Evolutionary conservation across 2,797 vertebrate genomes (phyloP), one percentile per base, ranked within the genome.

Genomic region (Gobio occitaniae): DNA sequence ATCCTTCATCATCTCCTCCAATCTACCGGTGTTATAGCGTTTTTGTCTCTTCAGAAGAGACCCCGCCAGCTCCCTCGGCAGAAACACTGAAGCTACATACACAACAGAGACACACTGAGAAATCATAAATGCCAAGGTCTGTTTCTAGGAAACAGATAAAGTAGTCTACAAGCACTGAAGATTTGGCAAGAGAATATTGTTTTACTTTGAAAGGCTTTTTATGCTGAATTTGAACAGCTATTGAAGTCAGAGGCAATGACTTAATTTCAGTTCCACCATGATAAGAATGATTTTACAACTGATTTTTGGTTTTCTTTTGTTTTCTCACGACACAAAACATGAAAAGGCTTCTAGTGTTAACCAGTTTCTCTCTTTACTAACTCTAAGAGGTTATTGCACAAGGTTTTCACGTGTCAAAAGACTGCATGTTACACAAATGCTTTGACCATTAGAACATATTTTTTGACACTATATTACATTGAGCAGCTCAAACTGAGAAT

Each of bases 1-100:
- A 72, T 91, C 97, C 3, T 61, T 81, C 81, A 91, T 81, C 2
- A 98, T 0, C 87, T 99, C 98, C 90, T 99, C 98, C 13, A 97
- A 19, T 2, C 88, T 77, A 25, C 96, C 96, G 0, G 93, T 93
- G 91, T 99, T 99, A 92, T 93, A 95, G 81, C 98, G 91, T 65
- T 92, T 96, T 29, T 89, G 92, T 71, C 98, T 95, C 38, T 56
- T 88, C 83, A 99, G 94, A 75, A 99, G 84, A 0, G 88, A 89
- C 82, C 85, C 92, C 0, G 98, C 97, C 2, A 92, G 88, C 84
- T 93, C 92, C 86, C 21, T 95, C 4, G 94, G 89, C 2, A 97
- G 86, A 85, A 98, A 97, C 89, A 97, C 96, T 88, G 92, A 44
- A 52, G 86, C 95, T 95, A 81, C n/a, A 41, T 47, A 4, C 71